phyloP scores from a whole-genome alignment of 2,113 vertebrate genomes.

The Alligator mississippiensis region DNA sequence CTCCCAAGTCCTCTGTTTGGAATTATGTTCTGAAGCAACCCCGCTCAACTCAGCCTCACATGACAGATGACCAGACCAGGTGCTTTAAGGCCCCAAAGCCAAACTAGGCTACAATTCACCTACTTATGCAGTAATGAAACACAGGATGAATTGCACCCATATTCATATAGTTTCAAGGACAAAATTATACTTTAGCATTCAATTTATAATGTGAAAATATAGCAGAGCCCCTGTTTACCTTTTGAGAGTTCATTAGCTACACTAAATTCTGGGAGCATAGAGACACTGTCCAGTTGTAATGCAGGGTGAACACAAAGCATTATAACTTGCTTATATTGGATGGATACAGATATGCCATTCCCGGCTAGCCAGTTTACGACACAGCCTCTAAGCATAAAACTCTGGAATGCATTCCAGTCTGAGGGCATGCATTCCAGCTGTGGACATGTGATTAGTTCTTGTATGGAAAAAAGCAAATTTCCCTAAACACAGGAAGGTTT shows the following conservation, averaged over 20 bases:
- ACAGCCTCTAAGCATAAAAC: background rate
- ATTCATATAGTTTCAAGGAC: slow-evolving; percentile 34
- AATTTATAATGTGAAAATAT: background rate
- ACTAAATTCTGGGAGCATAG: background rate
- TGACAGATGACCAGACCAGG: rapidly evolving
- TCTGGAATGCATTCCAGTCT: background rate
- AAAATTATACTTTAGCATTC: slow-evolving; percentile 42
- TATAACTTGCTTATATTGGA: rapidly evolving
- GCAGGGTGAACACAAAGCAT: background rate
- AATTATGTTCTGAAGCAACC: rapidly evolving
- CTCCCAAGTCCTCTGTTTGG: background rate
- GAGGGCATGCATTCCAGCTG: background rate
- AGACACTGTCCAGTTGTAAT: background rate
- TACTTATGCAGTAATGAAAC: background rate
- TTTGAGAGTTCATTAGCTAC: background rate
- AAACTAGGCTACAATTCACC: background rate
- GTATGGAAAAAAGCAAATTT: background rate
- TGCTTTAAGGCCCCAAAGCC: rapidly evolving
- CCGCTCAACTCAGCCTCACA: background rate
- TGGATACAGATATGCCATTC: rapidly evolving
- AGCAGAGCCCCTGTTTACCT: slow-evolving; percentile 13
- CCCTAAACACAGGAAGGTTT: background rate
- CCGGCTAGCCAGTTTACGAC: background rate
- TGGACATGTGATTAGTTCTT: background rate
- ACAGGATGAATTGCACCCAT: background rate